Evolutionary conservation across 2,888 invertebrate species (phyloP).

Genomic region (Ennomos erosarius): DNA sequence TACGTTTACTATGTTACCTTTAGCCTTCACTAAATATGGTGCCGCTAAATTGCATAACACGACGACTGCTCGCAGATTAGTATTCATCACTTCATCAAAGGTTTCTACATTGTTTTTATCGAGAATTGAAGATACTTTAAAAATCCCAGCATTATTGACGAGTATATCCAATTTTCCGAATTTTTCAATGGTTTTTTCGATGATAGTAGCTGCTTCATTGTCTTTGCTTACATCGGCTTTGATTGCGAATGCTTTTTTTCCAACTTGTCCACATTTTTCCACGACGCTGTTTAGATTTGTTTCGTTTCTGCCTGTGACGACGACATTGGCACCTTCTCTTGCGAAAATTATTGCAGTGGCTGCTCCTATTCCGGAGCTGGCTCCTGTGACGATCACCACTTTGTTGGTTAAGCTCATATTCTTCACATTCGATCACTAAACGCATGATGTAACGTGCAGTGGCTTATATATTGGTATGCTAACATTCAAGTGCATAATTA

Average conservation of each 20-base stretch:
- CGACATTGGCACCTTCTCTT: constrained; percentile 84
- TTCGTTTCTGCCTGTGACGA: constrained; percentile 87
- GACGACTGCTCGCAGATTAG: constrained; percentile 52
- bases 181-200: constrained; percentile 47
- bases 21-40: constrained; percentile 49
- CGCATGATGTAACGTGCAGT: no score
- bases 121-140: constrained; percentile 28
- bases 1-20: constrained; percentile 58
- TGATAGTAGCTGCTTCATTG: constrained; percentile 43
- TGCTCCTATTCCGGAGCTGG: constrained; percentile 89
- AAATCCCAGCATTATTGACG: constrained; percentile 56
- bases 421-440: not conserved
- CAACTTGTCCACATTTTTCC: constrained; percentile 35
- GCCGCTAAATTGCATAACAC: constrained; percentile 49
- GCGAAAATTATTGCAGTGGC: constrained; percentile 86
- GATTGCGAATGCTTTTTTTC: constrained; percentile 44
- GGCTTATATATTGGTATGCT: no score
- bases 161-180: constrained; percentile 54
- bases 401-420: constrained; percentile 39
- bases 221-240: constrained; percentile 54
- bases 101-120: constrained; percentile 38
- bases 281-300: constrained; percentile 86
- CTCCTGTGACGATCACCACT: constrained; percentile 71
- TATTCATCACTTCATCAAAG: constrained; percentile 52
- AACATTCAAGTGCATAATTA: no score